Evolutionary conservation across 2,888 invertebrate genomes (phyloP), one percentile per base, ranked within the genome.

Genomic region (Eledona agricola): DNA sequence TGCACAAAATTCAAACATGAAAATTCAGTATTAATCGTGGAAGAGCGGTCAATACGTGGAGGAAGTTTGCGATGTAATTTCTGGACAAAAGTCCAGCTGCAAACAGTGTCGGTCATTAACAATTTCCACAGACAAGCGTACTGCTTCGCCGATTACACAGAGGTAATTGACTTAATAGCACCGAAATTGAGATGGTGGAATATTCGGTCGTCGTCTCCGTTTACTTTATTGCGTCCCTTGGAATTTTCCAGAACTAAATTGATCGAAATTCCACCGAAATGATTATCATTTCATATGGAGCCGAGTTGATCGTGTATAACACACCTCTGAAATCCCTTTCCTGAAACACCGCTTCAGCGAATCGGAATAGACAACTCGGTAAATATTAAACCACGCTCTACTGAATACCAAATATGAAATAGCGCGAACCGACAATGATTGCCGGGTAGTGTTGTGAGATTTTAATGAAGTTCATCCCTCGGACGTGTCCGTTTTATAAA

Each of bases 141-240:
- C 50, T 50, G 46, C 28, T 46, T 43, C 35, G 17, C 47, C 49
- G 57, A 60, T 59, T 57, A 59, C 57, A 62, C 56, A 62, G 52
- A 57, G 56, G 45, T 52, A 59, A 59, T 59, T 60, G 60, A 60
- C 60, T 60, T 54, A 57, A 60, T 59, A 49, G 49, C 54, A 38
- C 35, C 38, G 53, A 47, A 59, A 61, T 47, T 35, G 46, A 35
- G 34, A 35, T 34, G 25, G 46, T 22, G 26, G 34, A 46, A 9
- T 32, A 23, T 46, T 34, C 34, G 45, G n/a, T n/a, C n/a, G n/a
- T n/a, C n/a, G n/a, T n/a, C n/a, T n/a, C n/a, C n/a, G n/a, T n/a
- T n/a, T n/a, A n/a, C n/a, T n/a, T n/a, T n/a, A n/a, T n/a, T n/a
- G n/a, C n/a, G n/a, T n/a, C n/a, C n/a, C n/a, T n/a, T n/a, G n/a